Conservation (phyloP, 2,113 vertebrate species). For the pig (Sus scrofa) region T2T-Sscrofa CM000826.6:143373501-143374000, state of each 20-base stretch:
- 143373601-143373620: not conserved
- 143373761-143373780: not conserved
- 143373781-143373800: not conserved
- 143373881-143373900: not conserved
- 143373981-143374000: not conserved
- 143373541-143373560: not conserved
- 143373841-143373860: not conserved
- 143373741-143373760: not conserved
- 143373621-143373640: not conserved
- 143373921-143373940: not conserved
- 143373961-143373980: not conserved
- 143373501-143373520: not conserved
- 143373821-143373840: not conserved
- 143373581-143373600: not conserved
- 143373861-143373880: not conserved
- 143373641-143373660: not conserved
- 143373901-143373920: not conserved
- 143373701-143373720: not conserved
- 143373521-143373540: not conserved
- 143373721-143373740: not conserved
- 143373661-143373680: not conserved
- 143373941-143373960: accelerated
- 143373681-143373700: not conserved
- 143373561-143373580: not conserved
- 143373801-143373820: not conserved